phyloP scores from a whole-genome alignment of 2,113 vertebrate genomes.

The Chamaetylas fuelleborni region DNA sequence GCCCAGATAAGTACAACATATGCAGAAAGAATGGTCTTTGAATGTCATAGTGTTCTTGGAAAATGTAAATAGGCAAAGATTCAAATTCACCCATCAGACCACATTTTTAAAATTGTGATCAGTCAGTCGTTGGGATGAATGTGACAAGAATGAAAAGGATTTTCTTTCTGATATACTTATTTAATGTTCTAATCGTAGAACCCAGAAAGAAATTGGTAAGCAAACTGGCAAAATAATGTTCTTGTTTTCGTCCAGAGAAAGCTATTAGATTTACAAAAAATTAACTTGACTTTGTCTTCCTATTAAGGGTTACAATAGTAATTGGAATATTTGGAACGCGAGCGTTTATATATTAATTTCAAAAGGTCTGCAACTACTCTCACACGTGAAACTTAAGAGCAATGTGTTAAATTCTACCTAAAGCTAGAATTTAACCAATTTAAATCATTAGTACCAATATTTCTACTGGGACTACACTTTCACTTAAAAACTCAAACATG shows the following conservation, averaged over 20 bases:
- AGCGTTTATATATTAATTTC: not conserved
- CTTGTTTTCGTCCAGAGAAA: not conserved
- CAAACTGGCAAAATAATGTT: not conserved
- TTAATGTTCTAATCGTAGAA: not conserved
- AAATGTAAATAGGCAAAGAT: not conserved
- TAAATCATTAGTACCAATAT: not conserved
- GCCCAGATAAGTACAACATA: not conserved
- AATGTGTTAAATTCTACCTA: not conserved
- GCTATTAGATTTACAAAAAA: not conserved
- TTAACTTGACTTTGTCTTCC: not conserved
- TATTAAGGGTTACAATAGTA: not conserved
- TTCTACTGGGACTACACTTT: not conserved
- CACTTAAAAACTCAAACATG: not conserved
- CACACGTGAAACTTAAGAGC: not conserved
- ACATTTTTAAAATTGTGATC: not conserved
- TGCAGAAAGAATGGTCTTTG: not conserved
- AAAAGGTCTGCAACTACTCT: not conserved
- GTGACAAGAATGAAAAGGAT: not conserved
- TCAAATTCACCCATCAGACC: not conserved
- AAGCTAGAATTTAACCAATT: not conserved
- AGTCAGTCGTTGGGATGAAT: not conserved
- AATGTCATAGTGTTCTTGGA: not conserved
- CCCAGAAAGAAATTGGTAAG: not conserved
- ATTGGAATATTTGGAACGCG: not conserved
- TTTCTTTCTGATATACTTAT: not conserved